A percentile compares a stretch with the other conserved stretches of the same genome.
These are phyloP conservation scores for Osmerus mordax DNA, from an alignment of 2,113 vertebrate genomes.

Conservation along the genomic window DNA sequence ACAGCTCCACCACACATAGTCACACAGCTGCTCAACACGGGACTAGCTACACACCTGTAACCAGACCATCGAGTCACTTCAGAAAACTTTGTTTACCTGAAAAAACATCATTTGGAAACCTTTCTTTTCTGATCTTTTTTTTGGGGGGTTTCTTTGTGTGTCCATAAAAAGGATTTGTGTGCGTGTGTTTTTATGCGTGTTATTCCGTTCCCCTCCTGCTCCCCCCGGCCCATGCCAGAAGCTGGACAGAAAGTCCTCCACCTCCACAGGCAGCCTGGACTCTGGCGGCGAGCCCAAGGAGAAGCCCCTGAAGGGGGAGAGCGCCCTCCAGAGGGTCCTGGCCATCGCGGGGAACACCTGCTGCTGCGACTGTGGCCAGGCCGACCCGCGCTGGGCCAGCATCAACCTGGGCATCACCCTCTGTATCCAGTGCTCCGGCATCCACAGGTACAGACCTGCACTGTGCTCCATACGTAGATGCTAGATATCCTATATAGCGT, in stretches of 20 bases:
- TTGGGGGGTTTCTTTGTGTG: no score
- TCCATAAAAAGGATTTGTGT: no score
- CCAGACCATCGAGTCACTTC: no score
- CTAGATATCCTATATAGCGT: no score
- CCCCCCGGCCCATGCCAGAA: slow-evolving; percentile 66
- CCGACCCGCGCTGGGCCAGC: slow-evolving; percentile 95
- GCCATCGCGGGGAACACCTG: slow-evolving; percentile 83
- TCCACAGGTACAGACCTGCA: slow-evolving; percentile 81
- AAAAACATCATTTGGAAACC: not conserved
- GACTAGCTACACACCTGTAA: no score
- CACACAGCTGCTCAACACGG: no score
- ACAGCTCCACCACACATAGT: no score
- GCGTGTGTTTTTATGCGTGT: not conserved
- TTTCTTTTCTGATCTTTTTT: not conserved
- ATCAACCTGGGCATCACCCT: slow-evolving; percentile 96
- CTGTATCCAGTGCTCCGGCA: slow-evolving; percentile 96
- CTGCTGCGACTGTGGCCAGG: slow-evolving; percentile 91
- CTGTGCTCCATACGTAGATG: not conserved
- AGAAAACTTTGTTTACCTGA: not conserved
- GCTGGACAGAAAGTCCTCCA: slow-evolving; percentile 87
- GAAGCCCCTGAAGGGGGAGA: slow-evolving; percentile 87
- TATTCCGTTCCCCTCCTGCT: not conserved
- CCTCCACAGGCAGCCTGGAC: slow-evolving; percentile 86
- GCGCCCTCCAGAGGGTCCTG: slow-evolving; percentile 87
- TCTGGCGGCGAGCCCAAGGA: slow-evolving; percentile 86